These are phyloP conservation scores for Megamerina dolium DNA, from an alignment of 2,888 invertebrate species.

Conservation along the genomic window DNA sequence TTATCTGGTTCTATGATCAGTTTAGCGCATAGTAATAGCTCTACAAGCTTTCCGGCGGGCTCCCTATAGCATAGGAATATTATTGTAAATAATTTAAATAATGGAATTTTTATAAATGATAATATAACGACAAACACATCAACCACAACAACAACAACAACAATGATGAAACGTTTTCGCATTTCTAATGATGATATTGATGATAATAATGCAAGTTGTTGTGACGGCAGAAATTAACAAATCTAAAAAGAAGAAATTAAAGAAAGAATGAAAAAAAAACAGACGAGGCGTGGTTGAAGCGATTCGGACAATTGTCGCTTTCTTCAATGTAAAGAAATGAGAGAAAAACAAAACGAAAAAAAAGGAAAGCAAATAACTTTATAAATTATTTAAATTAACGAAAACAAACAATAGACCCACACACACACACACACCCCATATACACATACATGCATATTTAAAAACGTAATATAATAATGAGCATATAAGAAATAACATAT, in stretches of 20 bases:
- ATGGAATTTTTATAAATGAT: conserved; percentile 40
- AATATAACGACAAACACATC: conserved; percentile 14
- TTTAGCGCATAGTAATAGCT: conserved; percentile 91
- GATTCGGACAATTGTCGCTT: conserved; percentile 25
- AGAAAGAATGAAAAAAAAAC: no score
- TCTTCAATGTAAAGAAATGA: conserved; percentile 28
- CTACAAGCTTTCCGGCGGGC: conserved; percentile 82
- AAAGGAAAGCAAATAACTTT: conserved; percentile 4
- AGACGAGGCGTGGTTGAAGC: no score
- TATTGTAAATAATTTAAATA: conserved; percentile 35
- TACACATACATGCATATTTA: not conserved
- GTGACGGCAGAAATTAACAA: conserved; percentile 31
- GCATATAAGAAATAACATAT: not conserved
- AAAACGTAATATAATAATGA: conserved; percentile 2
- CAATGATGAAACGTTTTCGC: conserved; percentile 32
- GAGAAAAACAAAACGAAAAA: conserved; percentile 24
- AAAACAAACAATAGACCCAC: conserved; percentile 1
- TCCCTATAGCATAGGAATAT: conserved; percentile 58
- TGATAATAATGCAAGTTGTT: no score
- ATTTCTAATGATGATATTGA: conserved; percentile 33
- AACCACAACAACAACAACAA: conserved; percentile 20
- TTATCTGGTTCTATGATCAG: conserved; percentile 92
- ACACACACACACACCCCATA: not conserved
- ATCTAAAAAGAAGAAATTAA: conserved; percentile 29
- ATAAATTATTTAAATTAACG: conserved; percentile 5